Conservation (phyloP, 2,797 vertebrate species). For the Anableps anableps region DNA sequence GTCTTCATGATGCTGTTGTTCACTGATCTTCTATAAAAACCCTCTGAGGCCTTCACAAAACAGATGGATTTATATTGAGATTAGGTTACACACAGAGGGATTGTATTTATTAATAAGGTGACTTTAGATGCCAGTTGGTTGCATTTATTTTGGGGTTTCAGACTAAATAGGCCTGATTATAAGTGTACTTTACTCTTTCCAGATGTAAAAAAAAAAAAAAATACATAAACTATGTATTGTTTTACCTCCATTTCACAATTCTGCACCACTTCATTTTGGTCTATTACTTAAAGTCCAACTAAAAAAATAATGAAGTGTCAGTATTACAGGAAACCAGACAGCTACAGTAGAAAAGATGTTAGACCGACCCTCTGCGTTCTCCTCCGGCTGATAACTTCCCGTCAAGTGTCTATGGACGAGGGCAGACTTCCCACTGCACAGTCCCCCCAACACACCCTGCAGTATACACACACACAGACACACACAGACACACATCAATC, state of each 20-base stretch:
- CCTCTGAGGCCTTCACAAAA: too few species aligned
- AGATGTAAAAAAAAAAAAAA: too few species aligned
- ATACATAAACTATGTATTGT: background rate
- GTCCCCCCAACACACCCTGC: slow-evolving; percentile 91
- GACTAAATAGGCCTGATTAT: background rate
- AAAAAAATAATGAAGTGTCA: background rate
- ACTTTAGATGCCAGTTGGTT: background rate
- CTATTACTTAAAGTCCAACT: background rate
- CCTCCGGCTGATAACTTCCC: slow-evolving; percentile 89
- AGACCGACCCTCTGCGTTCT: slow-evolving; percentile 88
- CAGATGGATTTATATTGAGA: too few species aligned
- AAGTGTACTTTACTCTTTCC: background rate
- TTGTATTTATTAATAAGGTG: background rate
- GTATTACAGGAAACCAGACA: slow-evolving; percentile 4
- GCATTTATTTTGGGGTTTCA: background rate
- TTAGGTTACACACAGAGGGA: too few species aligned
- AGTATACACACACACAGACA: slow-evolving; percentile 33
- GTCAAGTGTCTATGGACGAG: slow-evolving; percentile 94
- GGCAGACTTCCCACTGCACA: slow-evolving; percentile 91
- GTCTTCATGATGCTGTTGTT: too few species aligned
- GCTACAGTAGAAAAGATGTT: background rate
- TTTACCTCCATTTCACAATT: background rate
- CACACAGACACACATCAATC: slow-evolving; percentile 4
- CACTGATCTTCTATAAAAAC: too few species aligned
- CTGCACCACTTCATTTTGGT: background rate